Evolutionary conservation across 2,113 vertebrate species (phyloP), one percentile per base, ranked within the genome.

Genomic region (Tetrao urogallus): DNA sequence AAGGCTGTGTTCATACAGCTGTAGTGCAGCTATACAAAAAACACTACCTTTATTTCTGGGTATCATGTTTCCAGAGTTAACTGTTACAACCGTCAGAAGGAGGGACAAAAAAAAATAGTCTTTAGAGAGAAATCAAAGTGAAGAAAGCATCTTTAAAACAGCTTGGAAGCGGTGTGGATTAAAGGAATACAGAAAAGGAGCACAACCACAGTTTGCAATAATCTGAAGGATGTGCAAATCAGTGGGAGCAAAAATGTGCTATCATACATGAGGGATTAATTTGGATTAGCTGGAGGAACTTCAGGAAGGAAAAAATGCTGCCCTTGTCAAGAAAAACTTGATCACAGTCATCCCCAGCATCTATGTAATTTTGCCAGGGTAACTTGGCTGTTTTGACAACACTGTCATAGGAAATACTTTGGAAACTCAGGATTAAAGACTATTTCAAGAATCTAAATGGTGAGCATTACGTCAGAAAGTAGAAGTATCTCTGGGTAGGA

Each of bases 321-420:
- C 42, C 74, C 52, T 11, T 71, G n/a, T 88, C 70, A 92, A 75
- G 73, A 83, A 75, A 63, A 89, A 79, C 27, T 45, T 70, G 66
- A 82, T 61, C 57, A 73, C 45, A 65, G 66, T 73, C 45, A 60
- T 13, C 79, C 47, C 18, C 52, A 70, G 70, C 14, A 47, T 66
- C 85, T 82, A 58, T 93, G 87, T 81, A 60, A 42, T 64, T 88
- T 91, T 88, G 65, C 79, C 88, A 92, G 50, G 52, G 47, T 78
- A 92, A 93, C 78, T 87, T 57, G 61, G 43, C 58, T 89, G 60
- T 80, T 93, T 88, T 73, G 50, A 88, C 82, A 88, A 36, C 27
- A 72, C 38, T 47, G 73, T 91, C 47, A 14, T 52, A 81, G 82
- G 75, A 96, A 95, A 89, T 91, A 82, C 72, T 93, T 82, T 13